phyloP scores from a whole-genome alignment of 2,888 invertebrate genomes.

The Clivina fossor region DNA sequence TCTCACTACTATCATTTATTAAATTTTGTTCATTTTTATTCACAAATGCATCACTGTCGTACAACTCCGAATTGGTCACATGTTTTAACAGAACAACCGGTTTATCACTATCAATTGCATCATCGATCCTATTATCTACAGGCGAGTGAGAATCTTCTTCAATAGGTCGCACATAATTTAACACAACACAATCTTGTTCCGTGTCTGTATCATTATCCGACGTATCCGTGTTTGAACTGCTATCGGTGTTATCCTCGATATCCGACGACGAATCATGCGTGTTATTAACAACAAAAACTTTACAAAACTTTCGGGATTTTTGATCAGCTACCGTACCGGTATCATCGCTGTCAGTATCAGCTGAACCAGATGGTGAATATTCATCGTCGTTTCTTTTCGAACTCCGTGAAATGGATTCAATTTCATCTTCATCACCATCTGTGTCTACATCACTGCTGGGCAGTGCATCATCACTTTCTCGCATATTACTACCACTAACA shows the following conservation, averaged over 20 bases:
- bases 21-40: constrained; percentile 19
- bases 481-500: constrained; percentile 45
- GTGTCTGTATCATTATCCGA: constrained; percentile 66
- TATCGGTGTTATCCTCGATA: constrained; percentile 59
- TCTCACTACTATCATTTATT: too few relatives aligned
- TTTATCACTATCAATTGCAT: constrained; percentile 13
- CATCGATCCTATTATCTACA: constrained; percentile 1
- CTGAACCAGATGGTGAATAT: constrained; percentile 49
- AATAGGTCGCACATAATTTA: constrained; percentile 30
- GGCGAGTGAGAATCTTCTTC: constrained; percentile 19
- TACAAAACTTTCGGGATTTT: constrained; percentile 61
- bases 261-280: constrained; percentile 62
- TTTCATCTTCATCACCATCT: constrained; percentile 47
- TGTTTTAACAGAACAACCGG: constrained; percentile 31
- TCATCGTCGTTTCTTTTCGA: constrained; percentile 54
- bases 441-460: constrained; percentile 49
- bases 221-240: constrained; percentile 57
- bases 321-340: constrained; percentile 60
- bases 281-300: constrained; percentile 71
- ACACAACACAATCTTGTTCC: constrained; percentile 55
- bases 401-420: constrained; percentile 47
- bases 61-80: constrained; percentile 11
- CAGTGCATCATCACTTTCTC: constrained; percentile 49
- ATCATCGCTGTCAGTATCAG: constrained; percentile 56
- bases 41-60: constrained; percentile 4